phyloP scores from a whole-genome alignment of 2,113 vertebrate species.

The Hemiprocne comata region DNA sequence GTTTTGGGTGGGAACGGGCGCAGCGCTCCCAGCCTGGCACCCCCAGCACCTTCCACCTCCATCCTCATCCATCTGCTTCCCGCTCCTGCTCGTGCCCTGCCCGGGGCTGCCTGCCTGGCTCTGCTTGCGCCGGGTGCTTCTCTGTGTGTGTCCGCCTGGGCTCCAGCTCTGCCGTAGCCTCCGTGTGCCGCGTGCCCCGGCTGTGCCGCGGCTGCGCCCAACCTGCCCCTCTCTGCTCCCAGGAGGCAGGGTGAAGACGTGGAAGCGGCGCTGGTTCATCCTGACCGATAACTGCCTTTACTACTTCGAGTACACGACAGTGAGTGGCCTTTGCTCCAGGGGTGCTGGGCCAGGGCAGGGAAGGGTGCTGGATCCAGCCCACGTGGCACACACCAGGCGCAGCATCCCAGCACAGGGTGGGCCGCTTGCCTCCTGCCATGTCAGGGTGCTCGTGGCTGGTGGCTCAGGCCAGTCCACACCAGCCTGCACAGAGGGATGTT shows the following conservation, averaged over 20 bases:
- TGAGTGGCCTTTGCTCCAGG: conserved; percentile 65
- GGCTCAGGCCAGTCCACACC: fast-evolving
- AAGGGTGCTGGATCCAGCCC: fast-evolving
- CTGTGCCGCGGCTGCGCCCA: background rate
- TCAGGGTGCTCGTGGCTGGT: fast-evolving
- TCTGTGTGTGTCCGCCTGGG: background rate
- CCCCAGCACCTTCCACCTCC: background rate
- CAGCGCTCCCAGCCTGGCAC: background rate
- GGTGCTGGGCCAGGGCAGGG: background rate
- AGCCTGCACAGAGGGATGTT: background rate
- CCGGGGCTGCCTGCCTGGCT: background rate
- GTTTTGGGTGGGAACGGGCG: background rate
- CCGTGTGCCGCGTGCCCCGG: background rate
- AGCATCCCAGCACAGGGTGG: background rate
- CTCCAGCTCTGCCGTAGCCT: background rate
- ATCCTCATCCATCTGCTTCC: conserved; percentile 17
- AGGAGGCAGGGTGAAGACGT: conserved; percentile 98
- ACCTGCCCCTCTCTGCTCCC: conserved; percentile 49
- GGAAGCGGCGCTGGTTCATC: conserved; percentile 98
- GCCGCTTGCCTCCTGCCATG: background rate
- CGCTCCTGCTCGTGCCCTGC: background rate
- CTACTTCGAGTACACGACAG: conserved; percentile 98
- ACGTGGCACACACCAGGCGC: fast-evolving
- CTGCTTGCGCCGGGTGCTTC: conserved; percentile 66
- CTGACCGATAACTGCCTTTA: conserved; percentile 98